Evolutionary conservation across 1,140 invertebrate species (phyloP).

Genomic region (Zaprionus tsacasi): DNA sequence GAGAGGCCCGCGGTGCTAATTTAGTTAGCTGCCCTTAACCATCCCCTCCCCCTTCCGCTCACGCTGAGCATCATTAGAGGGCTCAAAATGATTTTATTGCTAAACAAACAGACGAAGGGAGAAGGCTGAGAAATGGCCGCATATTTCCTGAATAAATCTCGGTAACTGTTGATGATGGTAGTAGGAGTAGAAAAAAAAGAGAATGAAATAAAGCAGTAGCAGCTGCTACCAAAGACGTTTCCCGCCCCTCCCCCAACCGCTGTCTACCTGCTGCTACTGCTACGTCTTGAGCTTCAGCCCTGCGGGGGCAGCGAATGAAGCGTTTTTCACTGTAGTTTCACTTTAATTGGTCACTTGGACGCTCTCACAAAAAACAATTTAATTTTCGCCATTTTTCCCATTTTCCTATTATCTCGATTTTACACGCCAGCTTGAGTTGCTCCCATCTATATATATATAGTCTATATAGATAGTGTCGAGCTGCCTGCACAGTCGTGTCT

Average conservation of each 20-base stretch:
- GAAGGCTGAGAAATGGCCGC: conserved; percentile 23
- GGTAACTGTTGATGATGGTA: conserved; percentile 19
- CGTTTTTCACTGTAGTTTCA: conserved; percentile 54
- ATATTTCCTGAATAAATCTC: conserved; percentile 62
- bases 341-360: conserved; percentile 79
- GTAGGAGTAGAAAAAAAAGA: conserved; percentile 16
- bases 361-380: conserved; percentile 70
- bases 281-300: conserved; percentile 2
- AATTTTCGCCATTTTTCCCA: conserved; percentile 78
- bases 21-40: conserved; percentile 57
- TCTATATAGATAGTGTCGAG: conserved; percentile 12
- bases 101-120: conserved; percentile 61
- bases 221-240: conserved; percentile 16
- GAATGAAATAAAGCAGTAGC: conserved; percentile 37
- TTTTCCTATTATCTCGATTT: conserved; percentile 80
- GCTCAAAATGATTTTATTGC: conserved; percentile 74
- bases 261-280: no score
- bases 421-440: conserved; percentile 54
- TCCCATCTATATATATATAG: neutral
- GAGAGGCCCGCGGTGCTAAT: conserved; percentile 44
- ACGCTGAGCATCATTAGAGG: conserved; percentile 64
- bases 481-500: conserved; percentile 18
- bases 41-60: neutral
- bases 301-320: conserved; percentile 36
- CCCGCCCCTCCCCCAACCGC: neutral